phyloP scores from a whole-genome alignment of 2,888 invertebrate species.

The Cantharis rustica region DNA sequence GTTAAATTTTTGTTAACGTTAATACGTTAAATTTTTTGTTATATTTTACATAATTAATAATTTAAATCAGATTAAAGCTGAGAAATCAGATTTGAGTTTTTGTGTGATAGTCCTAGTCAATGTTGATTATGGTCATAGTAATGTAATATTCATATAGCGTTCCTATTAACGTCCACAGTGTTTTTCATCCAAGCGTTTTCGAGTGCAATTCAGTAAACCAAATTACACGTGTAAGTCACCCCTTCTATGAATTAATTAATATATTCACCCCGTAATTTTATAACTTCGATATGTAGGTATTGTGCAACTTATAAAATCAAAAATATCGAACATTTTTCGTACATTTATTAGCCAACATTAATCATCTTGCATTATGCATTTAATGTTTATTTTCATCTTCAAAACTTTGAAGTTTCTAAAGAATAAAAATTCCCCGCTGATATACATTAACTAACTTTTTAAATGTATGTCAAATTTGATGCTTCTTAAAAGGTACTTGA shows the following conservation, averaged over 20 bases:
- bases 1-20: not conserved
- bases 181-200: constrained; percentile 21
- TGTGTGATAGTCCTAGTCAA: constrained; percentile 10
- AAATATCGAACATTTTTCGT: constrained; percentile 3
- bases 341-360: constrained; percentile 13
- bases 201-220: constrained; percentile 20
- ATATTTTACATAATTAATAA: not conserved
- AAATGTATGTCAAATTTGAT: constrained; percentile 3
- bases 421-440: constrained; percentile 12
- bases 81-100: constrained; percentile 5
- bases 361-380: constrained; percentile 11
- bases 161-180: constrained; percentile 14
- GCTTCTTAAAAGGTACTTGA: not conserved
- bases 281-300: constrained; percentile 7
- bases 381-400: constrained; percentile 7
- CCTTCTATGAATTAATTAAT: constrained; percentile 32
- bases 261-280: not conserved
- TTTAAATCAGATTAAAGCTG: not conserved
- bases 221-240: constrained; percentile 24
- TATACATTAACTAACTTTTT: constrained; percentile 11
- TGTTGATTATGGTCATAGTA: constrained; percentile 16
- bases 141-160: constrained; percentile 21
- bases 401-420: constrained; percentile 3
- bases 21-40: not conserved
- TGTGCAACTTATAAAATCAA: constrained; percentile 11